Evolutionary conservation across 2,888 invertebrate species (phyloP), one percentile per base, ranked within the genome.

Genomic region (Beris morrisii): DNA sequence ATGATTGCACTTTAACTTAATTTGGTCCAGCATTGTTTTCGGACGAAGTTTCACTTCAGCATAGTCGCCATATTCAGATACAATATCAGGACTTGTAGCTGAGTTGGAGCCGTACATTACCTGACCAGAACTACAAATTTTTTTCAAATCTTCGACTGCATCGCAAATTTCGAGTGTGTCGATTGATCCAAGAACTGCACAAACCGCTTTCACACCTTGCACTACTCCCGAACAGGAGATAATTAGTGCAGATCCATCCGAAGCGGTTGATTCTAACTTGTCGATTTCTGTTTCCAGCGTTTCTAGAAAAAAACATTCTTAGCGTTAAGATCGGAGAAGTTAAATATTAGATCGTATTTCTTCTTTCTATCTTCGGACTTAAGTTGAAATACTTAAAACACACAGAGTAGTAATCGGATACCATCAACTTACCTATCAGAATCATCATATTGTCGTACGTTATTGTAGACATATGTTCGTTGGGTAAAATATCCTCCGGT

Each of bases 121-220:
- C 70, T 78, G 78, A 9, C 76, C 75, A 55, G 75, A 76, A 45
- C 76, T 75, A 63, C 80, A 80, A 4, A 77, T 74, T 30, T 73
- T 75, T 68, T 77, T 79, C 4, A 81, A 69, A 30, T 78, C 76
- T 3, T 87, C 86, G 15, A 96, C 82, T 28, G 92, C 88, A 72
- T 90, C 88, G 6, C 90, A 89, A 22, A 97, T 87, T 74, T 96
- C 94, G 48, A 91, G 81, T 0, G 95, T 96, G 80, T 97, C 95
- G 0, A 97, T 88, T 64, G 90, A 90, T 15, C 93, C 94, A 72
- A 97, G 88, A 15, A 94, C 82, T 32, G 94, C 90, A 75, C 95
- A 94, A 45, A 97, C 89, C 0, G 95, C 94, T 81, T 97, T 97
- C 1, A 96, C 92, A 0, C 94, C 91, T 78, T 97, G 96, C 53